Evolutionary conservation across 1,140 invertebrate species (phyloP), one percentile per base, ranked within the genome.

Genomic region (Theocolax elegans): DNA sequence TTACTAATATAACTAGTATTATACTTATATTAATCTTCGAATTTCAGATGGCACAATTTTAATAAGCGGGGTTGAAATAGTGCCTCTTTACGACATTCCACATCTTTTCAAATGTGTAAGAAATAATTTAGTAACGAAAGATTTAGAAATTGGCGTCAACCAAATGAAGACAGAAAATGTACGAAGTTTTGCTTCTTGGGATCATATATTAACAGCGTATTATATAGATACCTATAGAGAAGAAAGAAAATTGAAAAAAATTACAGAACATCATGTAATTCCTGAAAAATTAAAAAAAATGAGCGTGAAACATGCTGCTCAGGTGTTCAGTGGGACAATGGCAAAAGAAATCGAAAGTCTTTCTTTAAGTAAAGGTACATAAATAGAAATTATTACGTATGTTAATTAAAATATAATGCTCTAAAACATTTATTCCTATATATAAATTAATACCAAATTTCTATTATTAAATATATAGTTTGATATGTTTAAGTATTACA

Each of bases 81-180:
- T 72, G 7, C 72, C 72, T 8, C 17, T 70, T 3, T 73, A 13
- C 56, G 72, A 73, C 42, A 23, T 54, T 13, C 72, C 67, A 3
- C 72, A 73, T 48, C 27, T 73, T 13, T 19, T 73, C 1, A 73
- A 73, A 44, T 42, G 72, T 21, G 13, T 73, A 6, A 17, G 72
- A 17, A 73, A 73, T 23, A 73, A 73, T 64, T 49, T 73, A 1
- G 1, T 73, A 0, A 38, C 19, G 3, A 73, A 73, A 40, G 40
- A 69, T 60, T 46, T 69, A n/a, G 23, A 59, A 19, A 58, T 73
- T 35, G 21, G 42, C 17, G n/a, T 9, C 40, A 49, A 60, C 13
- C 2, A 51, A 19, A 19, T 40, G 17, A 15, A 54, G 21, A 54
- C 23, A 12, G 12, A 7, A 12, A 12, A 38, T 7, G 35, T 7